These are phyloP conservation scores for Cotesia vestalis DNA, from an alignment of 1,140 invertebrate genomes.

Conservation along the genomic window DNA sequence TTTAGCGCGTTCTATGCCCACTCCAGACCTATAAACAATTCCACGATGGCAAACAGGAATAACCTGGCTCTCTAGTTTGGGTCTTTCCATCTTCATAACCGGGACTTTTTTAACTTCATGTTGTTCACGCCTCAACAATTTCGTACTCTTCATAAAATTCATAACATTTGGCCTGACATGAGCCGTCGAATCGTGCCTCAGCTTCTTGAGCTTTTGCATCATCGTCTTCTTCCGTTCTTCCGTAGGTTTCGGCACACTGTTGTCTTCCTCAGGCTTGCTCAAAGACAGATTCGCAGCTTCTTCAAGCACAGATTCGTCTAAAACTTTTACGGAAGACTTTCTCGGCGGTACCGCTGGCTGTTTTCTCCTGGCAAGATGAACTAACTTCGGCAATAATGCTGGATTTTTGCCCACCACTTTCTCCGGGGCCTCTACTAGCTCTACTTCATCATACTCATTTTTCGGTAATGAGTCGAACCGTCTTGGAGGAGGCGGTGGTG, in stretches of 20 bases:
- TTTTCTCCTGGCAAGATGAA: constrained; percentile 51
- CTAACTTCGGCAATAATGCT: constrained; percentile 57
- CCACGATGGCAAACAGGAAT: constrained; percentile 56
- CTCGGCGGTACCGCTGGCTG: constrained; percentile 59
- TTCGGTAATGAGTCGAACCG: constrained; percentile 64
- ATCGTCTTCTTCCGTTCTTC: constrained; percentile 50
- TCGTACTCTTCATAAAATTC: constrained; percentile 53
- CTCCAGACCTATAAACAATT: constrained; percentile 59
- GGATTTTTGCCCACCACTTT: constrained; percentile 51
- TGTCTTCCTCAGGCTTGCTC: constrained; percentile 13
- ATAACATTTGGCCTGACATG: constrained; percentile 57
- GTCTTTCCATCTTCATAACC: constrained; percentile 46
- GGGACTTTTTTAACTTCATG: constrained; percentile 36
- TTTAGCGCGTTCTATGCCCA: constrained; percentile 66
- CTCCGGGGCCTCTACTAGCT: constrained; percentile 48
- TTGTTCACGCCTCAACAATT: constrained; percentile 52
- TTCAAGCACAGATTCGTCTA: constrained; percentile 27
- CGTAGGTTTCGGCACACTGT: constrained; percentile 1
- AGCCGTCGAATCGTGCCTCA: constrained; percentile 51
- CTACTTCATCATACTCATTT: constrained; percentile 58
- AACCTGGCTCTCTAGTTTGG: constrained; percentile 43
- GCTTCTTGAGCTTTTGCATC: constrained; percentile 56
- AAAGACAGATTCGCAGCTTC: background rate
- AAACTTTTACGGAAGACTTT: constrained; percentile 38
- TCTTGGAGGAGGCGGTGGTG: constrained; percentile 63